phyloP scores from a whole-genome alignment of 2,888 invertebrate genomes.

The Neoscelio sp. region DNA sequence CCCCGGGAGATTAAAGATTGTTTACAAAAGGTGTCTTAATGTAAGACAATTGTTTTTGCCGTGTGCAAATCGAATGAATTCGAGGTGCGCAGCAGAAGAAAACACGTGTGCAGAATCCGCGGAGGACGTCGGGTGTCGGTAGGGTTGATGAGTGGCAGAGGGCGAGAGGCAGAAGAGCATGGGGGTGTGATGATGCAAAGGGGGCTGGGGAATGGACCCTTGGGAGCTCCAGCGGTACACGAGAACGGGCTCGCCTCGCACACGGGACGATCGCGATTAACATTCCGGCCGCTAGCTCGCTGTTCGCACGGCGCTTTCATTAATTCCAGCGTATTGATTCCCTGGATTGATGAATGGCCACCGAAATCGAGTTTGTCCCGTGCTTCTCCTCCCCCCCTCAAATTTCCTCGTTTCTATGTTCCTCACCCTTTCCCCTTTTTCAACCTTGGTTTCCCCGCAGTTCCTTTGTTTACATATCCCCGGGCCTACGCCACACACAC shows the following conservation, averaged over 20 bases:
- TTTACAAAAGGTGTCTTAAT: too few relatives aligned
- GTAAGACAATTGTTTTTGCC: slow-evolving; percentile 8
- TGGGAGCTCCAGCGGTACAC: slow-evolving; percentile 74
- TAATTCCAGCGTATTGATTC: slow-evolving; percentile 84
- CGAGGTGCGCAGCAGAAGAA: slow-evolving; percentile 22
- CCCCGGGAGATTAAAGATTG: slow-evolving; percentile 22
- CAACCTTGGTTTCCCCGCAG: slow-evolving; percentile 24
- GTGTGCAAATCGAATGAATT: slow-evolving; percentile 35
- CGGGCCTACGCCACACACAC: not conserved
- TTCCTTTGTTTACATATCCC: slow-evolving; percentile 1
- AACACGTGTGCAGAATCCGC: slow-evolving; percentile 42
- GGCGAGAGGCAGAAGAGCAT: slow-evolving; percentile 69
- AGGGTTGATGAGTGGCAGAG: slow-evolving; percentile 69
- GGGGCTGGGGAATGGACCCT: slow-evolving; percentile 70
- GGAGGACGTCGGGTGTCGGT: slow-evolving; percentile 62
- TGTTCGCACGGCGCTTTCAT: slow-evolving; percentile 83
- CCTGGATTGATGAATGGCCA: slow-evolving; percentile 83
- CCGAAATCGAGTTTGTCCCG: slow-evolving; percentile 83
- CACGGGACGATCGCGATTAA: slow-evolving; percentile 83
- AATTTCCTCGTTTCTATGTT: slow-evolving; percentile 57
- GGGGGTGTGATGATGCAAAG: slow-evolving; percentile 53
- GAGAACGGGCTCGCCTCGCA: slow-evolving; percentile 78
- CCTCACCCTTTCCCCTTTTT: slow-evolving; percentile 56
- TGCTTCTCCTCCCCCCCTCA: slow-evolving; percentile 61
- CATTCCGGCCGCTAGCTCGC: slow-evolving; percentile 83